Base-by-base conservation (phyloP, 2,113 vertebrate species). In the Dromaius novaehollandiae region DNA sequence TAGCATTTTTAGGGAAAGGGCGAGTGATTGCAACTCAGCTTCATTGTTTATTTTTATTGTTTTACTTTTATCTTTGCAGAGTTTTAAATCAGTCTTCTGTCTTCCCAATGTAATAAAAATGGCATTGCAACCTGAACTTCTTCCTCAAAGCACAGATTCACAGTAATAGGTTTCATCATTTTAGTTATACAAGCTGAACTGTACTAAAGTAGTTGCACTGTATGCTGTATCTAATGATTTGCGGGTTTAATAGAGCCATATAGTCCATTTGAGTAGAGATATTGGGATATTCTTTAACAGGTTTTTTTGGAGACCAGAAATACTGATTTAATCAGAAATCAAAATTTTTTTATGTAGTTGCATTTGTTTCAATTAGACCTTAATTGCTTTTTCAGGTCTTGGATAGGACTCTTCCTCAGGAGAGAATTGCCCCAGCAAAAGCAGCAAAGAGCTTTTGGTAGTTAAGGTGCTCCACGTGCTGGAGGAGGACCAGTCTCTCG, bases 91-190 rank as follows among this genome's bases (percentile, higher is more conserved):
- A 38, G 24, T 88, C 4, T 0, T 56, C 55, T 86, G 5, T 68
- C 63, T 87, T 85, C 70, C 34, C 82, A 63, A 38, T 38, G 65
- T 82, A 88, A 69, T 82, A 61, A 80, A 94, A 90, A 48, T 50
- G 22, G 5, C 20, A 25, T 81, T 92, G 28, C 6, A 26, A 4
- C n/a, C 40, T 88, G 63, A 93, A 38, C 26, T 28, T 90, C n/a
- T 68, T 85, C n/a, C 86, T 16, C 40, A 80, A 86, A 74, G 44
- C 40, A 76, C 40, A 30, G 40, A 76, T 64, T 77, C 11, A 40
- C 38, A 86, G 44, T 46, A 80, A 69, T 38, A 88, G 36, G 46
- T 51, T 93, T 95, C 75, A 90, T 85, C 80, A 34, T 88, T 95
- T 92, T 94, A 36, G 36, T 90, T 92, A 21, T 61, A 56, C 12